Base-by-base conservation (phyloP, 2,113 vertebrate species). In the Zosterops hypoxanthus region DNA sequence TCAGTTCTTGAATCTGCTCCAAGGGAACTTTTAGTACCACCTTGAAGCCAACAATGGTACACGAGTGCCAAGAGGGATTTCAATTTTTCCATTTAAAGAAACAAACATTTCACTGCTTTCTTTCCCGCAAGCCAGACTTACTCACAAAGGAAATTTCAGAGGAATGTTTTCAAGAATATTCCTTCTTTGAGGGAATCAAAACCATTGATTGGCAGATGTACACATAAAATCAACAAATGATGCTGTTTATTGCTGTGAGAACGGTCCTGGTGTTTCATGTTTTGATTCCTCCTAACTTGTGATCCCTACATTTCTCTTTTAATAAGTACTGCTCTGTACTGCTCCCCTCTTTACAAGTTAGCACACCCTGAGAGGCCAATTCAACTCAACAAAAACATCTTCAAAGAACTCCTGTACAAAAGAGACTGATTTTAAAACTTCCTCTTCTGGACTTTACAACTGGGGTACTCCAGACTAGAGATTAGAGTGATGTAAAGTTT, bases 11-110 rank as follows among this genome's bases (percentile, higher is more conserved):
- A 89, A 53, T 47, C 53, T 44, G 28, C 76, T 80, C 95, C 95
- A 96, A 85, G 73, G 34, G 86, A 92, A 94, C 91, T 93, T 96
- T 92, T 49, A 93, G 95, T 84, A 95, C 95, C 95, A 97, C 82
- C 88, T 94, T 88, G 90, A 81, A 94, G 72, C 68, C 93, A 93
- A 93, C 95, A 96, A 91, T 87, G 68, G 86, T 31, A 91, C 53
- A 64, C 0, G 0, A 91, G 44, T 42, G 79, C 92, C 92, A 97
- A 95, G 69, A 73, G 28, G 28, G 50, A 86, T 79, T 88, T 97
- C 31, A 88, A 1, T 71, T 94, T 88, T 94, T 89, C 82, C 88
- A 50, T 34, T 46, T 65, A 72, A 68, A 83, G 61, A 68, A 92
- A 90, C 75, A 93, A 96, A 93, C 24, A 71, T 77, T 92, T 89